Base-by-base conservation (phyloP, 2,113 vertebrate genomes). In the Acinonyx jubatus region DNA sequence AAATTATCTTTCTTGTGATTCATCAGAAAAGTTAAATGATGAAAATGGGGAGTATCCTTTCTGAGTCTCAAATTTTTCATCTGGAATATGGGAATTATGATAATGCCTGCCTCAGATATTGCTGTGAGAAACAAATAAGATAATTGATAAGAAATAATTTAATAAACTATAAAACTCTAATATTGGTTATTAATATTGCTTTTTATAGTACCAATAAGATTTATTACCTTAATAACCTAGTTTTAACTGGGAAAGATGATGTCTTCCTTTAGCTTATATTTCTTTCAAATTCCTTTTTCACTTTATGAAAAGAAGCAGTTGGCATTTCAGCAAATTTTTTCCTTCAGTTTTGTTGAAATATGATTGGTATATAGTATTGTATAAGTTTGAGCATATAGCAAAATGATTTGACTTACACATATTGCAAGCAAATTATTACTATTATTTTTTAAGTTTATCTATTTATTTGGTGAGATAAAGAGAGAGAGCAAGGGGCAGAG, bases 221-320 rank as follows among this genome's bases (percentile, higher is more conserved):
- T 81, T 78, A 94, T 66, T n/a, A 45, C 36, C 27, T 95, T 87
- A 95, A 86, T 63, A 69, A 45, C 69, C 84, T 82, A 36, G 7
- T 94, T 87, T 52, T 91, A 80, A 80, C 55, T 96, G 29, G 41
- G 95, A 86, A 94, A 89, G 36, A 91, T 93, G 50, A 85, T 76
- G 36, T 2, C 15, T 96, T 84, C 38, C 29, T 50, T 85, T 91
- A 65, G 65, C 16, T 95, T 82, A n/a, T 50, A 88, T 73, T 91
- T 97, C 41, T 68, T 89, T 93, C 81, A 82, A 52, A 78, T 78
- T 78, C 18, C 11, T 88, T 86, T 25, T 86, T 88, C 95, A 31
- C 27, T 92, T 94, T 91, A 45, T 48, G 69, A 86, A 90, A n/a
- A 71, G 29, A 96, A 48, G 12, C 9, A 93, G 57, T 76, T 84